phyloP scores from a whole-genome alignment of 2,888 invertebrate species.

The Elgonia sp. region DNA sequence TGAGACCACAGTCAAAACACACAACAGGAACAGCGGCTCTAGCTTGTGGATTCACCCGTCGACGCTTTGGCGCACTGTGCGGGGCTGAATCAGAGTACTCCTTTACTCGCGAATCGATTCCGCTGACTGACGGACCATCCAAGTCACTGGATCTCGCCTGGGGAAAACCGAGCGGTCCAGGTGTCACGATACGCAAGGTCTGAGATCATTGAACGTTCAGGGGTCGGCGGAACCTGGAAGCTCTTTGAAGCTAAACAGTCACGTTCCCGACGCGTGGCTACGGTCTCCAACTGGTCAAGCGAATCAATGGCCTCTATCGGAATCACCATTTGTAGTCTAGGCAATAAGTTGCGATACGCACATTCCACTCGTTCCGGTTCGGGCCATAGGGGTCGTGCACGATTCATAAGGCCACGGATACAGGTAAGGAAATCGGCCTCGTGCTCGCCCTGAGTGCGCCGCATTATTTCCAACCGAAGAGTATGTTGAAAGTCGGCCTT shows the following conservation, averaged over 20 bases:
- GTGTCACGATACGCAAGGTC: slow-evolving; percentile 42
- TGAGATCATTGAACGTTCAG: slow-evolving; percentile 21
- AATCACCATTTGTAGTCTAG: slow-evolving; percentile 1
- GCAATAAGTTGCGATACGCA: background rate
- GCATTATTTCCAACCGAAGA: background rate
- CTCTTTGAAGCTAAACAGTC: background rate
- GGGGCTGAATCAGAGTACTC: no score
- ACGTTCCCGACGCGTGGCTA: slow-evolving; percentile 20
- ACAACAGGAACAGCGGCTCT: no score
- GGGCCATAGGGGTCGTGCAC: background rate
- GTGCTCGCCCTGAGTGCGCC: background rate
- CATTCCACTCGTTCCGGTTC: background rate
- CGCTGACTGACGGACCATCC: no score
- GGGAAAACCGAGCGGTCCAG: no score
- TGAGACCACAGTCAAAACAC: no score
- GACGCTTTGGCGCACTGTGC: no score
- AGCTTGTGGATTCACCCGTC: no score
- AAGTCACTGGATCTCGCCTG: no score
- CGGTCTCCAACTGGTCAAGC: background rate
- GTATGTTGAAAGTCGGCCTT: background rate
- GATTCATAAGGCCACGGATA: slow-evolving; percentile 1
- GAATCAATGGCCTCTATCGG: background rate
- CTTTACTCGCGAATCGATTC: no score
- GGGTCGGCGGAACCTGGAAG: slow-evolving; percentile 23
- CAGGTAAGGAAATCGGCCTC: slow-evolving; percentile 8